A percentile compares a stretch with the other conserved stretches of the same genome.
phyloP scores from a whole-genome alignment of 1,140 invertebrate species.

The Caerostris darwini region DNA sequence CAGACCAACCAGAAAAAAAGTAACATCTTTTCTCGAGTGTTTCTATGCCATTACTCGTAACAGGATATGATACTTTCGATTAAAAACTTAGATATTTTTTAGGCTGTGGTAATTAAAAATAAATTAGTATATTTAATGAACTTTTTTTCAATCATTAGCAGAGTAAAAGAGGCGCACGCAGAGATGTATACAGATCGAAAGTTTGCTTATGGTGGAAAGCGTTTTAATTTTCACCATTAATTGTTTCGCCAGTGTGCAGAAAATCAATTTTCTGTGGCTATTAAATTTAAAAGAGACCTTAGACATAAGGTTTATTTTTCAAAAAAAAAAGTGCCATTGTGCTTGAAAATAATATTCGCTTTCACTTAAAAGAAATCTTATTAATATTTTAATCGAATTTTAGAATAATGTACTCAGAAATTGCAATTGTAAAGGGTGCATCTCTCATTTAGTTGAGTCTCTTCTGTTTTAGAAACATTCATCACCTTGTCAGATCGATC shows the following conservation, averaged over 20 bases:
- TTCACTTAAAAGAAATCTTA: constrained; percentile 24
- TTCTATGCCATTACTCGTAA: constrained; percentile 44
- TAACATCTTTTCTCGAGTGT: constrained; percentile 49
- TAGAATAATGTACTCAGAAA: not conserved
- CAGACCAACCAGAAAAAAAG: not conserved
- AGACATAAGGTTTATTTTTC: not conserved
- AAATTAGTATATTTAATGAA: constrained; percentile 75
- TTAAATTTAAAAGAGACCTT: constrained; percentile 48
- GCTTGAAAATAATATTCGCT: not conserved
- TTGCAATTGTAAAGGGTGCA: too few relatives aligned
- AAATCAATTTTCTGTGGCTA: constrained; percentile 64
- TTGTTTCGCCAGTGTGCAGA: constrained; percentile 13
- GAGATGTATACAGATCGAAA: constrained; percentile 1
- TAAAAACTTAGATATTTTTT: constrained; percentile 42
- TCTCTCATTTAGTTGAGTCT: too few relatives aligned
- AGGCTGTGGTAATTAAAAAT: constrained; percentile 64
- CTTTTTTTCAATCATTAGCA: constrained; percentile 69
- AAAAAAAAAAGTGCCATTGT: not conserved
- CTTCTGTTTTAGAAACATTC: too few relatives aligned
- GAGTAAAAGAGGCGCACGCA: constrained; percentile 11
- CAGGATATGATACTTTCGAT: constrained; percentile 58
- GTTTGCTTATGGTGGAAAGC: constrained; percentile 2
- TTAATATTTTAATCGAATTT: constrained; percentile 57
- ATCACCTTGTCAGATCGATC: too few relatives aligned
- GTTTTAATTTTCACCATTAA: constrained; percentile 53